Conservation (phyloP, 1,140 invertebrate species). For the Homalodisca vitripennis region DNA sequence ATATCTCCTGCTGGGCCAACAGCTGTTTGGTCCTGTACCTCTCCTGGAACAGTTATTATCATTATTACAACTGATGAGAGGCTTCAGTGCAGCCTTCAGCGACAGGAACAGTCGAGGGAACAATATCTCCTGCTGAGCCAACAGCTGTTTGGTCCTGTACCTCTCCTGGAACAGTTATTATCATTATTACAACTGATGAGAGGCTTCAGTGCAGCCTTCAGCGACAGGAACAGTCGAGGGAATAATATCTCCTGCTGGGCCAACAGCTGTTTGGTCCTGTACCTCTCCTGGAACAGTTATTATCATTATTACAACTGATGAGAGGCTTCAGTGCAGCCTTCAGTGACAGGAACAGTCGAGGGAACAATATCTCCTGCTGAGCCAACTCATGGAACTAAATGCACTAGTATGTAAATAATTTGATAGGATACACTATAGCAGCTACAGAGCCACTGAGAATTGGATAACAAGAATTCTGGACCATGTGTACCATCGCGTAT, state of each 20-base stretch:
- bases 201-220: conserved; percentile 67
- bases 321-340: conserved; percentile 68
- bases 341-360: conserved; percentile 65
- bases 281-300: conserved; percentile 55
- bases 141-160: conserved; percentile 65
- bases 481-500: no score
- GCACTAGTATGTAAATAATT: no score
- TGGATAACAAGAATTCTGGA: no score
- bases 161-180: conserved; percentile 55
- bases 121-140: conserved; percentile 70
- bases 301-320: no score
- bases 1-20: conserved; percentile 69
- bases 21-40: conserved; percentile 67
- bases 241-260: conserved; percentile 73
- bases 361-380: conserved; percentile 72
- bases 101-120: conserved; percentile 70
- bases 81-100: conserved; percentile 65
- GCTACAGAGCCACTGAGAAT: no score
- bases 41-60: conserved; percentile 54
- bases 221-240: conserved; percentile 65
- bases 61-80: no score
- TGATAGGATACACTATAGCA: no score
- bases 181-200: no score
- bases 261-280: conserved; percentile 67
- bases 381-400: no score